Evolutionary conservation across 1,140 invertebrate species (phyloP).

Genomic region (Contarinia nasturtii): DNA sequence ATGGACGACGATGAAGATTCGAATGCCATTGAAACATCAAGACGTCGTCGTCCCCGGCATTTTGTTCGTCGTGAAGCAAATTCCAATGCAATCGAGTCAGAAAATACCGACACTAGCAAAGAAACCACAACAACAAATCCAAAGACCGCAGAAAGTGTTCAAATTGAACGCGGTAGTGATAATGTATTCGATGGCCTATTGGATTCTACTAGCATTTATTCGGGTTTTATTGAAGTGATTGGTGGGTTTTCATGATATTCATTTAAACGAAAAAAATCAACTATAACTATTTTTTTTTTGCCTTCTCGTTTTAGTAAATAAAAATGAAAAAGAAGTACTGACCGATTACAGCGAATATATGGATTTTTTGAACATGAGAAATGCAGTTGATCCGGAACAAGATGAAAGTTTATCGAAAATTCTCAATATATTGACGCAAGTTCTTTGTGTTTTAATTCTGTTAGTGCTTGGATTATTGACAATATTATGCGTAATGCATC

Average conservation of each 20-base stretch:
- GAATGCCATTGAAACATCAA: too few species aligned
- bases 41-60: too few species aligned
- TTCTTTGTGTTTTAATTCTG: slow-evolving; percentile 38
- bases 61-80: too few species aligned
- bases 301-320: slow-evolving; percentile 11
- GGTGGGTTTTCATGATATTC: slow-evolving; percentile 27
- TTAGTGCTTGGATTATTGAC: slow-evolving; percentile 42
- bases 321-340: slow-evolving; percentile 13
- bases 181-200: slow-evolving; percentile 43
- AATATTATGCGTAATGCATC: slow-evolving; percentile 47
- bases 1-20: too few species aligned
- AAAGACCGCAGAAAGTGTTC: too few species aligned
- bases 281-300: slow-evolving; percentile 2
- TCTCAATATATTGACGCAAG: slow-evolving; percentile 26
- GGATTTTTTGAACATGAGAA: slow-evolving; percentile 14
- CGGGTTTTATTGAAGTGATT: slow-evolving; percentile 62
- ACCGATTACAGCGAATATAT: slow-evolving; percentile 36
- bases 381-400: neutral
- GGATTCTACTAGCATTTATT: slow-evolving; percentile 58
- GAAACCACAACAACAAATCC: neutral
- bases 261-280: too few species aligned
- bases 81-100: too few species aligned
- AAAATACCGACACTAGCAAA: neutral
- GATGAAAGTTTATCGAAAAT: slow-evolving; percentile 13
- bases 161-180: too few species aligned